These are phyloP conservation scores for Drosophila asahinai DNA, from an alignment of 1,140 invertebrate species.

Conservation along the genomic window DNA sequence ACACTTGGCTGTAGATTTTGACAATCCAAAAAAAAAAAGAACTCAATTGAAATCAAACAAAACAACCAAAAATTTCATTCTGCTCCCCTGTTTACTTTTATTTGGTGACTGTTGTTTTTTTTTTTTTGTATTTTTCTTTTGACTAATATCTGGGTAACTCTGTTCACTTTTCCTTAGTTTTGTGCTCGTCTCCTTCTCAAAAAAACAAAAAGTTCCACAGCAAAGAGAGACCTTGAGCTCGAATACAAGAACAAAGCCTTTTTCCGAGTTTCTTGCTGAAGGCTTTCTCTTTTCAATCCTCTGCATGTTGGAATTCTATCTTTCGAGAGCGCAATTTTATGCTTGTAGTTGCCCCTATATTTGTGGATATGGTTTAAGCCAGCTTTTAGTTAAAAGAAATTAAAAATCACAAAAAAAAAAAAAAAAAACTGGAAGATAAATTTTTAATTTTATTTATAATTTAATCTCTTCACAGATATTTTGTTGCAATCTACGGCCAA, in stretches of 20 bases:
- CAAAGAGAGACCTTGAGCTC: conserved; percentile 40
- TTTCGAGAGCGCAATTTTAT: conserved; percentile 45
- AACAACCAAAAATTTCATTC: conserved; percentile 54
- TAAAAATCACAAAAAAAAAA: conserved; percentile 9
- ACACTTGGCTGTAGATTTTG: conserved; percentile 84
- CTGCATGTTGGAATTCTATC: conserved; percentile 48
- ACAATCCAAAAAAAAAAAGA: conserved; percentile 60
- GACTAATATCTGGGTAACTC: conserved; percentile 73
- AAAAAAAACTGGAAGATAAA: conserved; percentile 59
- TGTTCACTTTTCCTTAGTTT: conserved; percentile 50
- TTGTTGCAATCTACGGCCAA: conserved; percentile 85
- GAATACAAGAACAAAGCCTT: background rate
- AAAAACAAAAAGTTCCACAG: conserved; percentile 21
- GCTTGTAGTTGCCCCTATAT: conserved; percentile 66
- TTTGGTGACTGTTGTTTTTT: conserved; percentile 75
- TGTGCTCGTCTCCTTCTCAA: conserved; percentile 43
- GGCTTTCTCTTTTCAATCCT: conserved; percentile 34
- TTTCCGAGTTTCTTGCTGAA: conserved; percentile 39
- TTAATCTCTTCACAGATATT: conserved; percentile 85
- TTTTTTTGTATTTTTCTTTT: conserved; percentile 47
- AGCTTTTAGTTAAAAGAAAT: conserved; percentile 57
- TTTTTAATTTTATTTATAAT: conserved; percentile 84
- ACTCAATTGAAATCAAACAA: conserved; percentile 41
- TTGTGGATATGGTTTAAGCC: conserved; percentile 62
- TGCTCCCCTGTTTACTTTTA: conserved; percentile 60